These are phyloP conservation scores for Autographa pulchrina DNA, from an alignment of 2,888 invertebrate genomes.

Conservation along the genomic window DNA sequence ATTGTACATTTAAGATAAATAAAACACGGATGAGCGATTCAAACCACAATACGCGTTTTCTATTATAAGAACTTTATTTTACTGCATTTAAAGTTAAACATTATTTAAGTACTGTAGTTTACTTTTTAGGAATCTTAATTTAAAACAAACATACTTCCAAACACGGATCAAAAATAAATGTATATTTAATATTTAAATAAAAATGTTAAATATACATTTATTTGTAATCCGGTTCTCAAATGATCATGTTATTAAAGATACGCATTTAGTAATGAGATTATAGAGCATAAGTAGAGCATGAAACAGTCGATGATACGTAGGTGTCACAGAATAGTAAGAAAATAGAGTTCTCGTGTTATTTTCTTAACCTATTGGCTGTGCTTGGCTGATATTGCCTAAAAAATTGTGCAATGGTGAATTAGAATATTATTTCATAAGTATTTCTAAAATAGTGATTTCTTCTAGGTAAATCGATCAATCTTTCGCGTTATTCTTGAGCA, in stretches of 20 bases:
- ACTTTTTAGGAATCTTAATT: conserved; percentile 13
- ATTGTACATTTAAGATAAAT: neutral
- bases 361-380: neutral
- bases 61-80: neutral
- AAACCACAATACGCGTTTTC: neutral
- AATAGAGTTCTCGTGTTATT: conserved; percentile 10
- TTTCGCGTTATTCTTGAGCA: no score
- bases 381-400: no score
- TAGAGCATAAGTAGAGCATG: conserved; percentile 68
- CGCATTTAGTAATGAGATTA: conserved; percentile 68
- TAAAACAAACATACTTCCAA: conserved; percentile 36
- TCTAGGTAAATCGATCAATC: no score
- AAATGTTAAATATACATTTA: conserved; percentile 54
- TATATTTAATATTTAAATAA: conserved; percentile 43
- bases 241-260: conserved; percentile 61
- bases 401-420: no score
- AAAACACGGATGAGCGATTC: neutral
- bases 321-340: conserved; percentile 9
- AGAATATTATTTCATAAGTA: no score
- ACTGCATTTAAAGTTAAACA: no score
- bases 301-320: conserved; percentile 54
- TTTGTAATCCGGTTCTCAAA: conserved; percentile 63
- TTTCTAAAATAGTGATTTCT: no score
- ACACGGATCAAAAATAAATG: no score
- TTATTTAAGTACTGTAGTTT: no score